Evolutionary conservation across 1,140 invertebrate species (phyloP).

Genomic region (Atta colombica): DNA sequence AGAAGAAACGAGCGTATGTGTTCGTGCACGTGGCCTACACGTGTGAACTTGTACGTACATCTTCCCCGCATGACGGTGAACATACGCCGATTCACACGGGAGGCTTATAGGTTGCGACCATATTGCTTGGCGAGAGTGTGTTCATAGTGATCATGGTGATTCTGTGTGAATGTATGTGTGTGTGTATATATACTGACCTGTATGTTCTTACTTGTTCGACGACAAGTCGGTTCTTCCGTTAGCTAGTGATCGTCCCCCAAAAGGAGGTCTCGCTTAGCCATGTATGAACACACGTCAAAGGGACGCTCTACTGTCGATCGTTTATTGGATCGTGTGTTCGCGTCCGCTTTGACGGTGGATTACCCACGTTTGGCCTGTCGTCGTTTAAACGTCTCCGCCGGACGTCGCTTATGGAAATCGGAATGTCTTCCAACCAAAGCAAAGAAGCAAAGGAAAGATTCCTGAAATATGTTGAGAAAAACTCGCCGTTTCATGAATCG

Average conservation of each 20-base stretch:
- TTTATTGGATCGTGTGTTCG: slow-evolving; percentile 72
- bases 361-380: slow-evolving; percentile 41
- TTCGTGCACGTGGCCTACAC: slow-evolving; percentile 52
- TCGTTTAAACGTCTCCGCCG: slow-evolving; percentile 29
- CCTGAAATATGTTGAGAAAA: not conserved
- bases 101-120: slow-evolving; percentile 69
- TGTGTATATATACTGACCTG: slow-evolving; percentile 2
- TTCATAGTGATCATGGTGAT: not conserved
- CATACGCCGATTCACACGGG: slow-evolving; percentile 26
- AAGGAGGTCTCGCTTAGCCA: slow-evolving; percentile 64
- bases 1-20: slow-evolving; percentile 26
- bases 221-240: slow-evolving; percentile 39
- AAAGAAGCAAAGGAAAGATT: not conserved
- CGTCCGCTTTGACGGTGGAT: slow-evolving; percentile 52
- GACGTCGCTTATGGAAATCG: slow-evolving; percentile 54
- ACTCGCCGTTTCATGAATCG: not conserved
- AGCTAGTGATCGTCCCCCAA: slow-evolving; percentile 53
- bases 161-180: not conserved
- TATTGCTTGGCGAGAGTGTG: slow-evolving; percentile 45
- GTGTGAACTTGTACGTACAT: slow-evolving; percentile 6
- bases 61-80: not conserved
- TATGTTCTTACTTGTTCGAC: slow-evolving; percentile 59
- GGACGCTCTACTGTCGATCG: slow-evolving; percentile 70
- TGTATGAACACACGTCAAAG: slow-evolving; percentile 75
- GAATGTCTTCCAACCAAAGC: slow-evolving; percentile 45